Conservation (phyloP, 2,888 invertebrate species). For the Caenorhabditis becei region DNA sequence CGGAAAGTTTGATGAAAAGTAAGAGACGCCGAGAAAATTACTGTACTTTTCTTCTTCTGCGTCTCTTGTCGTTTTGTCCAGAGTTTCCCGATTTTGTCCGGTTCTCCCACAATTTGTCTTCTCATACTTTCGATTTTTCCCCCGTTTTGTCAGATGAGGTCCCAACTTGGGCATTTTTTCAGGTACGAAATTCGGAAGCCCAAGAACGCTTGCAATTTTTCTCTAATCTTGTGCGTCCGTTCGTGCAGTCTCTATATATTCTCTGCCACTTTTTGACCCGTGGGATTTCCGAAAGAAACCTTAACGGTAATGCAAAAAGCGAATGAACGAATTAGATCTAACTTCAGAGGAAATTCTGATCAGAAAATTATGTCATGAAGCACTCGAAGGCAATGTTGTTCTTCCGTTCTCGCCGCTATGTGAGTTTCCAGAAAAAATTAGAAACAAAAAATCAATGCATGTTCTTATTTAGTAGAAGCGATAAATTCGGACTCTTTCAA, state of each 20-base stretch:
- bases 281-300: background rate
- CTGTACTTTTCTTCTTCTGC: no score
- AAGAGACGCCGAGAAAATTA: no score
- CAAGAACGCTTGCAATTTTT: slow-evolving; percentile 68
- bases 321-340: background rate
- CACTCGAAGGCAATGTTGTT: slow-evolving; percentile 23
- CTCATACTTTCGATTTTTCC: no score
- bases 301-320: slow-evolving; percentile 4
- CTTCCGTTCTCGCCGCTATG: slow-evolving; percentile 51
- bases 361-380: slow-evolving; percentile 56
- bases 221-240: slow-evolving; percentile 75
- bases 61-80: no score
- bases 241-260: slow-evolving; percentile 73
- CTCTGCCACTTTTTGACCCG: slow-evolving; percentile 47
- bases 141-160: no score
- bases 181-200: slow-evolving; percentile 35
- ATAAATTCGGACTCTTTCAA: slow-evolving; percentile 79
- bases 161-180: no score
- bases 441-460: no score
- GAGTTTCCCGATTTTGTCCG: no score
- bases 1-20: no score
- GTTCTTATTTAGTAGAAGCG: slow-evolving; percentile 75
- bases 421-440: slow-evolving; percentile 7
- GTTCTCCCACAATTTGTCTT: no score
- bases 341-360: slow-evolving; percentile 64